phyloP scores from a whole-genome alignment of 2,113 vertebrate species.

The Channa maculata region DNA sequence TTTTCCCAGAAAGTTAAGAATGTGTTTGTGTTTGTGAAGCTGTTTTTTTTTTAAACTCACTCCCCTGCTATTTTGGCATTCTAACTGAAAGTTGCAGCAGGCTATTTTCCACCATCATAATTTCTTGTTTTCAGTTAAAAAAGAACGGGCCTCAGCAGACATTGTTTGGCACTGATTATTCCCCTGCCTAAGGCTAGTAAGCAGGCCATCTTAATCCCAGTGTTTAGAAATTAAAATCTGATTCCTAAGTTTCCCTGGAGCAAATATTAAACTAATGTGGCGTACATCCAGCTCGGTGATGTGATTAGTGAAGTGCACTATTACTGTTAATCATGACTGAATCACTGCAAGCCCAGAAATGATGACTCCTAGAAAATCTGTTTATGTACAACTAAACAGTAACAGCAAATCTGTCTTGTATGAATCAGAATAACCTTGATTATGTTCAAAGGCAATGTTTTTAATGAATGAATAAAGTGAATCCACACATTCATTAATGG shows the following conservation, averaged over 20 bases:
- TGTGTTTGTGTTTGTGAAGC: too few relatives aligned
- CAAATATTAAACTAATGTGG: slow-evolving; percentile 15
- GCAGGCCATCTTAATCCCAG: not conserved
- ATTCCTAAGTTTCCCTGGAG: slow-evolving; percentile 9
- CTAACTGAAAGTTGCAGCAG: slow-evolving; percentile 9
- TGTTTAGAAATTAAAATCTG: slow-evolving; percentile 32
- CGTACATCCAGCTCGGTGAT: slow-evolving; percentile 20
- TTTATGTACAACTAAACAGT: too few relatives aligned
- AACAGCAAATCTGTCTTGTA: too few relatives aligned
- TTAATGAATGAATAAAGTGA: too few relatives aligned
- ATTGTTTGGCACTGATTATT: slow-evolving; percentile 24
- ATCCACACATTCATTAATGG: too few relatives aligned
- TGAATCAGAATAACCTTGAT: too few relatives aligned
- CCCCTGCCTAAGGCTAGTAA: slow-evolving; percentile 3
- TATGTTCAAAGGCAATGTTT: too few relatives aligned
- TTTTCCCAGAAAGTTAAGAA: not conserved
- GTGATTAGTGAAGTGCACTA: slow-evolving; percentile 26
- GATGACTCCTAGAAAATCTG: too few relatives aligned
- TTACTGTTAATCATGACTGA: slow-evolving; percentile 47
- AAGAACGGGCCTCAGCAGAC: not conserved
- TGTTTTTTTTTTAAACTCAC: not conserved
- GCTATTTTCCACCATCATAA: slow-evolving; percentile 26
- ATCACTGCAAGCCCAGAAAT: not conserved
- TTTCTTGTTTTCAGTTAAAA: slow-evolving; percentile 19
- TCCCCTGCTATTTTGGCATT: not conserved